A percentile compares a stretch with the other conserved stretches of the same genome.
Conservation (phyloP, 2,113 vertebrate genomes). For the Nibea coibor region DNA sequence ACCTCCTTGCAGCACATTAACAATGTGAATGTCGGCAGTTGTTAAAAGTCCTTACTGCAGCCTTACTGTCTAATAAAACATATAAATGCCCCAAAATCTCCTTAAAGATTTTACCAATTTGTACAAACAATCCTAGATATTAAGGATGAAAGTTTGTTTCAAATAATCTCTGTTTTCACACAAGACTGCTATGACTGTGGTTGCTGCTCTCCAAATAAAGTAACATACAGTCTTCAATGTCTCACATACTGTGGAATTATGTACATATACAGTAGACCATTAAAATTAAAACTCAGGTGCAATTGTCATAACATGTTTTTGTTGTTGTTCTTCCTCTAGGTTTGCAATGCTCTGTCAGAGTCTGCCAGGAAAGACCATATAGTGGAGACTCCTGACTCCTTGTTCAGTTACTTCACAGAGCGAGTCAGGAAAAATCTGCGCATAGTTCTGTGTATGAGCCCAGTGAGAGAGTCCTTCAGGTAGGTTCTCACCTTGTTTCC, state of each 20-base stretch:
- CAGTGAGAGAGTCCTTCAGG: slow-evolving; percentile 91
- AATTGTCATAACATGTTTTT: background rate
- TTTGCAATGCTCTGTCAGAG: slow-evolving; percentile 83
- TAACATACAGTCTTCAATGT: background rate
- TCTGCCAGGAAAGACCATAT: slow-evolving; percentile 84
- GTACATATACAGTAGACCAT: background rate
- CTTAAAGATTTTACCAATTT: too few relatives aligned
- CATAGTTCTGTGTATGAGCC: slow-evolving; percentile 90
- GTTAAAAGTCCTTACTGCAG: too few relatives aligned
- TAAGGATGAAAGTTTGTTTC: too few relatives aligned
- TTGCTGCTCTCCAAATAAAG: background rate
- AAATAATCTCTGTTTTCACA: too few relatives aligned
- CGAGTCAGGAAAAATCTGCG: slow-evolving; percentile 90
- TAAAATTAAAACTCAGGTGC: background rate
- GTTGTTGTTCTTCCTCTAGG: slow-evolving; percentile 63
- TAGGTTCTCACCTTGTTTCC: slow-evolving; percentile 46
- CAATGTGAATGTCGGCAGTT: background rate
- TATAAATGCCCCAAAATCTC: too few relatives aligned
- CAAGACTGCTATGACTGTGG: background rate
- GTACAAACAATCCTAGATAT: too few relatives aligned
- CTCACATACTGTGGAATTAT: background rate
- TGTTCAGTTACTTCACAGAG: slow-evolving; percentile 89
- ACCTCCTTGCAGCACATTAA: background rate
- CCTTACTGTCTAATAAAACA: too few relatives aligned
- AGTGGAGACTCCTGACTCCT: slow-evolving; percentile 83